phyloP scores from a whole-genome alignment of 2,888 invertebrate genomes.

The Coronaproctus castanopsis region DNA sequence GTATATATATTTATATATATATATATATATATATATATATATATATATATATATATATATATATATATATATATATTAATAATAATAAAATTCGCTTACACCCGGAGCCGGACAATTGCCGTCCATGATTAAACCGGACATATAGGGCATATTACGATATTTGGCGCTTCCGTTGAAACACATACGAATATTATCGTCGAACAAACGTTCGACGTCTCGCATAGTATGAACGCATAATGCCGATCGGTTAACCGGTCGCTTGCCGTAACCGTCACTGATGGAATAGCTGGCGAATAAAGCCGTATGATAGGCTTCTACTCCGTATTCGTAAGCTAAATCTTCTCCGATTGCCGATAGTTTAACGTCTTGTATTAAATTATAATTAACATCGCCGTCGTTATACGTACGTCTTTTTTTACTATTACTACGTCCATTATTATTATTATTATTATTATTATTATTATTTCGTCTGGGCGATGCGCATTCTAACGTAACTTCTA shows the following conservation, averaged over 20 bases:
- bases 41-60: too few relatives aligned
- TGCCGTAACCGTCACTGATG: constrained; percentile 68
- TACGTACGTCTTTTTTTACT: constrained; percentile 1
- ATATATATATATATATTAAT: too few relatives aligned
- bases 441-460: constrained; percentile 35
- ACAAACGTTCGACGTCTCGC: constrained; percentile 72
- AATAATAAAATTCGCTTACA: constrained; percentile 27
- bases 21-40: too few relatives aligned
- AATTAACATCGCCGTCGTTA: constrained; percentile 40
- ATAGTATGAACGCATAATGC: constrained; percentile 85
- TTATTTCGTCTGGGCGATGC: too few relatives aligned
- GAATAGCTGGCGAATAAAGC: constrained; percentile 76
- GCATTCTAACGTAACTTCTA: constrained; percentile 86
- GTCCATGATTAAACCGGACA: constrained; percentile 75
- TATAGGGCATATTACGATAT: constrained; percentile 76
- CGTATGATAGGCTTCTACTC: constrained; percentile 55
- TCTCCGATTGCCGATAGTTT: constrained; percentile 68
- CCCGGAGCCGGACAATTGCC: constrained; percentile 76
- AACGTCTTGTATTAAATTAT: constrained; percentile 83
- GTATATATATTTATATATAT: too few relatives aligned
- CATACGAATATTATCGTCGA: constrained; percentile 91
- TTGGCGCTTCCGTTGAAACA: constrained; percentile 90
- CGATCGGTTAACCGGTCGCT: constrained; percentile 60
- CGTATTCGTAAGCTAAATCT: constrained; percentile 59
- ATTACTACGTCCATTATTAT: constrained; percentile 14